These are phyloP conservation scores for Hemiscyllium ocellatum DNA, from an alignment of 2,113 vertebrate species.

Conservation along the genomic window DNA sequence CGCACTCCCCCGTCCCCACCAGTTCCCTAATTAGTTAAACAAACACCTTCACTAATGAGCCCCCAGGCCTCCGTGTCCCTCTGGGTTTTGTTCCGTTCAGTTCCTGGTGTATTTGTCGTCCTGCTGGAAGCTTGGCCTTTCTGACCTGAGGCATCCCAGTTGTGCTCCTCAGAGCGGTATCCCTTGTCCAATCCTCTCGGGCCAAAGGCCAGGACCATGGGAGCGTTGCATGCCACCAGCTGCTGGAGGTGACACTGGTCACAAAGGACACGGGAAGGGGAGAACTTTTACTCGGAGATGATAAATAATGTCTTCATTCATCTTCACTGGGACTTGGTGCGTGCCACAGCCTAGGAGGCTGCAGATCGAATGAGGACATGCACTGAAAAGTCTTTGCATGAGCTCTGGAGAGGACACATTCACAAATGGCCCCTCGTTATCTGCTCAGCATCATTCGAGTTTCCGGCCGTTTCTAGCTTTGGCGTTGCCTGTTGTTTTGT, in stretches of 20 bases:
- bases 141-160: slow-evolving; percentile 79
- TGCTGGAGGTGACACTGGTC: slow-evolving; percentile 77
- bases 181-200: slow-evolving; percentile 78
- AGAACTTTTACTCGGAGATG: slow-evolving; percentile 53
- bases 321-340: slow-evolving; percentile 49
- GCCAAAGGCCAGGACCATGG: slow-evolving; percentile 83
- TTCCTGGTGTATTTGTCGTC: slow-evolving; percentile 64
- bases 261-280: slow-evolving; percentile 67
- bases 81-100: slow-evolving; percentile 75
- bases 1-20: slow-evolving; percentile 64
- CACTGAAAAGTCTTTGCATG: slow-evolving; percentile 36
- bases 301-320: slow-evolving; percentile 70
- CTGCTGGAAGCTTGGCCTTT: slow-evolving; percentile 77
- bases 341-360: slow-evolving; percentile 41
- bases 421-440: slow-evolving; percentile 54
- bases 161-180: slow-evolving; percentile 71
- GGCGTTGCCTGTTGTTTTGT: slow-evolving; percentile 63
- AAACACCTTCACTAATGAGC: slow-evolving; percentile 81
- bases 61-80: slow-evolving; percentile 65
- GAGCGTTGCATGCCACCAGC: slow-evolving; percentile 82
- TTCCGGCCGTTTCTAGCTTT: slow-evolving; percentile 59
- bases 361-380: slow-evolving; percentile 37
- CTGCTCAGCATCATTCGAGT: slow-evolving; percentile 65
- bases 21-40: slow-evolving; percentile 94
- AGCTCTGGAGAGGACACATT: slow-evolving; percentile 31